Percentiles rank a stretch among this genome's conserved stretches.
Conservation (phyloP, 2,113 vertebrate genomes). For the Ia io region DNA sequence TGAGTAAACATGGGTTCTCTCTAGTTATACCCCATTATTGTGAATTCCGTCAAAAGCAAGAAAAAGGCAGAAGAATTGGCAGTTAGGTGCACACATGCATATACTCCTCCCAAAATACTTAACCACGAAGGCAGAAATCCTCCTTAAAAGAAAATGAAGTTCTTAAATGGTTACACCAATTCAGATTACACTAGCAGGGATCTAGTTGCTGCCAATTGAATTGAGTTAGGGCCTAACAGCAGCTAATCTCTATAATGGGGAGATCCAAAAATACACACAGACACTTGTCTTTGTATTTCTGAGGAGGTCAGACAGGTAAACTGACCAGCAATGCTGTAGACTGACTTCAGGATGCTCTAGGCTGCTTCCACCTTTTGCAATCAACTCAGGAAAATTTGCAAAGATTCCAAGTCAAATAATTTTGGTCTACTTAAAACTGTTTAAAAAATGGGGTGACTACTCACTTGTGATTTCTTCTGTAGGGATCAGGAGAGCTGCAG, state of each 20-base stretch:
- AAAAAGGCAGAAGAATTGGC: background rate
- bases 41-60: background rate
- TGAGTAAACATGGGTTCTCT: background rate
- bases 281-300: background rate
- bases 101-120: background rate
- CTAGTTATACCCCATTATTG: background rate
- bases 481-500: background rate
- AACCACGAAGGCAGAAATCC: background rate
- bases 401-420: background rate
- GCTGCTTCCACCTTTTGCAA: background rate
- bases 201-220: background rate
- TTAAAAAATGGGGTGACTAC: background rate
- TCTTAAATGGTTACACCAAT: background rate
- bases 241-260: background rate
- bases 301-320: background rate
- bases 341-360: background rate
- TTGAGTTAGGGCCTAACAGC: background rate
- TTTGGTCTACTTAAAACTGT: background rate
- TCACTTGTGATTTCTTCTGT: background rate
- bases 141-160: background rate
- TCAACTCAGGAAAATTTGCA: background rate
- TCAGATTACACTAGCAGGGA: background rate
- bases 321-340: background rate
- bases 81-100: no score
- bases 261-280: background rate